Evolutionary conservation across 2,113 vertebrate species (phyloP).

Genomic region (Urocitellus parryii): DNA sequence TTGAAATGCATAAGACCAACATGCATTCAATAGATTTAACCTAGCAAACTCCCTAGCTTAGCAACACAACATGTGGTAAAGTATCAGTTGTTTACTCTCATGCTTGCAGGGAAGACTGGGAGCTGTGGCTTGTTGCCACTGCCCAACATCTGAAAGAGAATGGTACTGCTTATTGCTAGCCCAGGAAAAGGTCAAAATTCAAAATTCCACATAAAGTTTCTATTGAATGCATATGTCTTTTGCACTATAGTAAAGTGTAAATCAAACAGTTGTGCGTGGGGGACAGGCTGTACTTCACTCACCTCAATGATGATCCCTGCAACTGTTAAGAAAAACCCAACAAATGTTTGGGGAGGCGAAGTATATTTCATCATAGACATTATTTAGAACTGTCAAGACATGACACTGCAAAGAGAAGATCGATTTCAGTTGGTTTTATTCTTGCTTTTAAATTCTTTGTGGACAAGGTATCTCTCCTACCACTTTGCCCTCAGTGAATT

Average conservation of each 20-base stretch:
- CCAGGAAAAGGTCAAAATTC: neutral
- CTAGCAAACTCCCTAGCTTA: neutral
- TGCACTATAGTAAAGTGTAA: neutral
- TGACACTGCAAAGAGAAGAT: neutral
- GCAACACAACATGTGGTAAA: neutral
- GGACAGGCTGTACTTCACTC: neutral
- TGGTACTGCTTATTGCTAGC: no score
- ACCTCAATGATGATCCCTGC: neutral
- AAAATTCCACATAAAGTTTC: neutral
- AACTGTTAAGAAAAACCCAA: slow-evolving; percentile 23
- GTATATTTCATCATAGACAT: neutral
- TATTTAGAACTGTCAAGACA: neutral
- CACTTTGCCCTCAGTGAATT: neutral
- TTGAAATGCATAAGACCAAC: neutral
- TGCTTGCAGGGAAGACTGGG: neutral
- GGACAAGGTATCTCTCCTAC: neutral
- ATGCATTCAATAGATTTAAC: neutral
- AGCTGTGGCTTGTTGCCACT: neutral
- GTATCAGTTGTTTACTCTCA: no score
- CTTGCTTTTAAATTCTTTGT: neutral
- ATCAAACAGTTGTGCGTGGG: neutral
- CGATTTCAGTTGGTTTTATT: neutral
- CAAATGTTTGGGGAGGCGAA: neutral
- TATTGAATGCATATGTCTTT: neutral
- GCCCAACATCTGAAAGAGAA: neutral